Base-by-base conservation (phyloP, 2,888 invertebrate genomes). In the Caenorhabditis zanzibari region DNA sequence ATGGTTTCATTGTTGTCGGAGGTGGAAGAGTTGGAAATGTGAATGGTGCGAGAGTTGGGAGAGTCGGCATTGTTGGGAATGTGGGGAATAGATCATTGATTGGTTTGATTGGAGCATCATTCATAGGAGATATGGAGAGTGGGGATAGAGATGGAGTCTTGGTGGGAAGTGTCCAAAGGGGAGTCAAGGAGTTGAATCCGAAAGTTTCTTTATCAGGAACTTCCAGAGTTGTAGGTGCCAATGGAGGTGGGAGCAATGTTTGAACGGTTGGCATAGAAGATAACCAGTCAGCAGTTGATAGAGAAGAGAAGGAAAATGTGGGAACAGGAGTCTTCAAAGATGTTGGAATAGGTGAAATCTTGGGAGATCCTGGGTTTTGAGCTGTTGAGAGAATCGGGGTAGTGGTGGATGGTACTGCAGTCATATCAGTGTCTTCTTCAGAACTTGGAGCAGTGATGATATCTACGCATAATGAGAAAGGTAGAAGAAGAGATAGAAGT, bases 341-440 rank as follows among this genome's bases (percentile, higher is more conserved):
- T 2, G 38, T 26, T 9, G 81, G 81, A 5, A 75, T 28, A 19
- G 32, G 14, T 2, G 74, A 71, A 2, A 69, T 64, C 24, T 68
- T 80, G 2, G 73, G 80, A 32, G 52, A 41, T 6, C 38, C 58
- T 6, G 58, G 38, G 14, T 54, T 66, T 6, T 49, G 56, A 26
- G 80, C 64, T 12, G 72, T 80, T 0, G 80, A 73, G 0, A 66
- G 52, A 12, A 68, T 7, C 2, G 80, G 71, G 14, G 61, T 64
- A 0, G 44, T 76, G 1, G 71, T 77, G 0, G 66, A 54, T 5
- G 77, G 82, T 4, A 63, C 54, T 5, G 66, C 77, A 10, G 82
- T 82, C 77, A 82, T 73, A 41, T 82, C 82, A 19, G 41, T 71
- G 54, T 82, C 82, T 44, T 82, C 82, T 19, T 77, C 77, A 6